Percentiles rank a stretch among this genome's conserved stretches.
phyloP scores from a whole-genome alignment of 2,888 invertebrate genomes.

The Ditylenchus weischeri region DNA sequence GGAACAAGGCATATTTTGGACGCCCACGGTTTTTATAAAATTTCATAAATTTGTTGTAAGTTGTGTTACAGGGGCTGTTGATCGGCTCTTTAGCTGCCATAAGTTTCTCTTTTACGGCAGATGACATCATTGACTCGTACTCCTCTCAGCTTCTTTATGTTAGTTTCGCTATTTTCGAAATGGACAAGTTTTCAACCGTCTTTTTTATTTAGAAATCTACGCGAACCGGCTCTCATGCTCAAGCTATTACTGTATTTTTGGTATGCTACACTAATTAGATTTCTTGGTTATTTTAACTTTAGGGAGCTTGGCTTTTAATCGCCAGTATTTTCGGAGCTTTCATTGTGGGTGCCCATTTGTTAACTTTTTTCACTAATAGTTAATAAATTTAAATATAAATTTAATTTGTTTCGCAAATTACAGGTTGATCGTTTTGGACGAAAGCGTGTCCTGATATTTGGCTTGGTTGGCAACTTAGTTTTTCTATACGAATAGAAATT shows the following conservation, averaged over 20 bases:
- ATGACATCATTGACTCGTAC: constrained; percentile 56
- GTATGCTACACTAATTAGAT: background rate
- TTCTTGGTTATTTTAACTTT: constrained; percentile 9
- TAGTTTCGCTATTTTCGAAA: background rate
- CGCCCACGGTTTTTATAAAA: too few relatives aligned
- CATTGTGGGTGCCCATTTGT: constrained; percentile 27
- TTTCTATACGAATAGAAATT: too few relatives aligned
- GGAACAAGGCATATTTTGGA: too few relatives aligned
- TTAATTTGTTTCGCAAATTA: constrained; percentile 11
- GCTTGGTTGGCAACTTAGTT: constrained; percentile 42
- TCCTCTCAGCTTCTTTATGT: constrained; percentile 48
- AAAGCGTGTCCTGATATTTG: constrained; percentile 45
- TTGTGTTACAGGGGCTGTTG: constrained; percentile 38
- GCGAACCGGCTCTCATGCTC: background rate
- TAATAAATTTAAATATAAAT: background rate
- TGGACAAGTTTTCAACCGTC: background rate
- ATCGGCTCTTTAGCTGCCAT: constrained; percentile 51
- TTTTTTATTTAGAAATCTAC: background rate
- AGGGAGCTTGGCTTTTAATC: constrained; percentile 36
- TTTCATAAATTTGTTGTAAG: too few relatives aligned
- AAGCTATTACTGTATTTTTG: background rate
- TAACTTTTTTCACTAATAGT: background rate
- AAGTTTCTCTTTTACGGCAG: constrained; percentile 54
- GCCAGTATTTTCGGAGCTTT: constrained; percentile 39
- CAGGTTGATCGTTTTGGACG: constrained; percentile 53